phyloP scores from a whole-genome alignment of 1,140 invertebrate species.

The Achroia grisella region DNA sequence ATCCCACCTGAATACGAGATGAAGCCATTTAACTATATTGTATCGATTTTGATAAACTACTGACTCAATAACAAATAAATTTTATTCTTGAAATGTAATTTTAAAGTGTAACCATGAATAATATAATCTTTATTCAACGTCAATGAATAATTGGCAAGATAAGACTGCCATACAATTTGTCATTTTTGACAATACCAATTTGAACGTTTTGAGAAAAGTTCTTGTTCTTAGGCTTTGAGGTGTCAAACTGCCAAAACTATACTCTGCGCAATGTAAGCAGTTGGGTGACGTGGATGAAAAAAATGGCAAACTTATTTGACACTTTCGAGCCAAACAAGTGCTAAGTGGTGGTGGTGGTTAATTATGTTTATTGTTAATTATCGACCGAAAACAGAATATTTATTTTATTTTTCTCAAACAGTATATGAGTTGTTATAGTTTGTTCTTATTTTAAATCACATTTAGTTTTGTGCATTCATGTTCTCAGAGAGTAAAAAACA shows the following conservation, averaged over 20 bases:
- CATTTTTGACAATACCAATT: no score
- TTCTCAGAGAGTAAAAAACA: conserved; percentile 31
- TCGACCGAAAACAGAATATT: no score
- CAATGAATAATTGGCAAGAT: no score
- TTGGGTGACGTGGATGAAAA: conserved; percentile 42
- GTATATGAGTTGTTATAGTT: no score
- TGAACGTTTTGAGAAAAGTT: no score
- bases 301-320: conserved; percentile 20
- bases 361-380: conserved; percentile 22
- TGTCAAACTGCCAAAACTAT: no score
- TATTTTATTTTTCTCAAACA: no score
- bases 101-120: background rate
- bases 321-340: conserved; percentile 27
- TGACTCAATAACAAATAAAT: background rate
- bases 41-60: conserved; percentile 1
- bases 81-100: background rate
- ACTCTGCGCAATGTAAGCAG: no score
- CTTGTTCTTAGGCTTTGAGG: no score
- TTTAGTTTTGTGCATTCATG: conserved; percentile 43
- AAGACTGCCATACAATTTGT: no score
- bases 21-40: conserved; percentile 51
- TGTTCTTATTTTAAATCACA: background rate
- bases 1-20: conserved; percentile 53
- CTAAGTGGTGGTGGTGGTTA: conserved; percentile 44
- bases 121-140: no score